phyloP scores from a whole-genome alignment of 2,113 vertebrate species.

The chimpanzee (Pan troglodytes) region NHGRI_mPanTro3-v2.1_pri NC_086015.1:55371001-55371500 shows the following conservation, averaged over 20 bases:
- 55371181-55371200: background rate
- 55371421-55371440: background rate
- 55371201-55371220: background rate
- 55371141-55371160: background rate
- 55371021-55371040: background rate
- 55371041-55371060: background rate
- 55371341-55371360: background rate
- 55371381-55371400: background rate
- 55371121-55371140: constrained; percentile 4
- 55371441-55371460: background rate
- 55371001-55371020: background rate
- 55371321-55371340: background rate
- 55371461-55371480: background rate
- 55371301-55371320: background rate
- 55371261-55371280: background rate
- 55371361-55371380: background rate
- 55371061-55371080: background rate
- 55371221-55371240: background rate
- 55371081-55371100: background rate
- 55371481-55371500: background rate
- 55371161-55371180: background rate
- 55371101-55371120: background rate
- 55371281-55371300: constrained; percentile 18
- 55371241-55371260: background rate
- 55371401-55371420: background rate